Evolutionary conservation across 2,797 vertebrate species (phyloP).

Genomic region (Sternarchorhynchus goeldii): DNA sequence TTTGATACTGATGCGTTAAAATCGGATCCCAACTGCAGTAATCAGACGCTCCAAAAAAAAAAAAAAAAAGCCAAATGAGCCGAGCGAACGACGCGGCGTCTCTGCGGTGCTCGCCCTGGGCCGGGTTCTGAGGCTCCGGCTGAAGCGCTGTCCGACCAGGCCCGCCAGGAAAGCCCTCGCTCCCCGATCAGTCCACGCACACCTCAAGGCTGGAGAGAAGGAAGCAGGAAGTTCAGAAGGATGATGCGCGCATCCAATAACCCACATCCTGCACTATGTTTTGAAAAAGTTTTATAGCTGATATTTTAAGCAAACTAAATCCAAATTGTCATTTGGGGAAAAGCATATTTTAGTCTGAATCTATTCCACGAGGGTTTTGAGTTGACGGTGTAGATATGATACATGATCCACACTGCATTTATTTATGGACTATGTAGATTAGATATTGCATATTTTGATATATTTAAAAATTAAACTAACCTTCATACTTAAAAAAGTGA

Average conservation of each 20-base stretch:
- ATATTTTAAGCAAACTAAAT: too few species aligned
- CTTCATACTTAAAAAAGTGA: too few species aligned
- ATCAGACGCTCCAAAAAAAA: constrained; percentile 60
- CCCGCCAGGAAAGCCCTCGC: constrained; percentile 71
- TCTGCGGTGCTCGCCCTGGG: constrained; percentile 61
- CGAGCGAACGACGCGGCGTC: constrained; percentile 72
- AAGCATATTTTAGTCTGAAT: too few species aligned
- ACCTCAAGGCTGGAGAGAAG: constrained; percentile 21
- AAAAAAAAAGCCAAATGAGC: constrained; percentile 9
- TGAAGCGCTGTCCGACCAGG: constrained; percentile 74
- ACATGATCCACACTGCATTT: too few species aligned
- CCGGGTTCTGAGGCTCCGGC: constrained; percentile 63
- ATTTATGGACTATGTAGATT: too few species aligned
- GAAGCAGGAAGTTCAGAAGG: neutral
- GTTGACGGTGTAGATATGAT: too few species aligned
- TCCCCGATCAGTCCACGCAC: constrained; percentile 64
- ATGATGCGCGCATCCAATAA: neutral
- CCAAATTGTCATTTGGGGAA: too few species aligned
- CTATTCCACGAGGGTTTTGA: too few species aligned
- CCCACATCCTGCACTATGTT: constrained; percentile 18
- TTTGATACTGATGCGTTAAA: constrained; percentile 74
- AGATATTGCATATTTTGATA: too few species aligned
- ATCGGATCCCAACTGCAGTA: constrained; percentile 60
- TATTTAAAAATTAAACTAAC: too few species aligned
- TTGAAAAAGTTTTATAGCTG: too few species aligned